Evolutionary conservation across 2,888 invertebrate species (phyloP).

Genomic region (Ypsolopha sequella): DNA sequence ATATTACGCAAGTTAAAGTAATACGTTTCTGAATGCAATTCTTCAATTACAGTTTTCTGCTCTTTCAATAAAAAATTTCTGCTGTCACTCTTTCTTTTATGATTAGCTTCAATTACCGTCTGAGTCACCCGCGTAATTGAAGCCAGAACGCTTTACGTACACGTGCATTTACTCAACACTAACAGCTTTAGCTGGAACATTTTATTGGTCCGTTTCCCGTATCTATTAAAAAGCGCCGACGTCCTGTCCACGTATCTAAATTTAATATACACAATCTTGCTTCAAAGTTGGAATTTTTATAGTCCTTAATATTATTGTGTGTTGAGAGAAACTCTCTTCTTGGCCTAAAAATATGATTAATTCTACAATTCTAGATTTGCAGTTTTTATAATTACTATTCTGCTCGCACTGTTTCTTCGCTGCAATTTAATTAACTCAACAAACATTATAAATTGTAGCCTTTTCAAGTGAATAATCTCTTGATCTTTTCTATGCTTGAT

Average conservation of each 20-base stretch:
- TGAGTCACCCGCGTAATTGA: too few species aligned
- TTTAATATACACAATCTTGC: conserved; percentile 34
- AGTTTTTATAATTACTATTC: too few species aligned
- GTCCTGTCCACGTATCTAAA: conserved; percentile 27
- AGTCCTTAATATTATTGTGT: conserved; percentile 10
- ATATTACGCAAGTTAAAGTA: too few species aligned
- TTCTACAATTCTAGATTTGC: too few species aligned
- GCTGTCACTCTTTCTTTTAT: too few species aligned
- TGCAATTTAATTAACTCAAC: too few species aligned
- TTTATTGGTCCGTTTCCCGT: conserved; percentile 39
- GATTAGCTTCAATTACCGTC: too few species aligned
- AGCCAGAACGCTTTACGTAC: background rate
- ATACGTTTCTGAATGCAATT: too few species aligned
- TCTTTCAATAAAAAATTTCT: too few species aligned
- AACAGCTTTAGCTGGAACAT: conserved; percentile 4
- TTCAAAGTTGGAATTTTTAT: conserved; percentile 41
- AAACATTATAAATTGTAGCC: background rate
- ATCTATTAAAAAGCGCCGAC: conserved; percentile 28
- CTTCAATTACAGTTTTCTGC: too few species aligned
- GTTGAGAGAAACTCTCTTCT: background rate
- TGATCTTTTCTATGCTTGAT: background rate
- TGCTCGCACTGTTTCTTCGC: too few species aligned
- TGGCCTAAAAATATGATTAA: too few species aligned
- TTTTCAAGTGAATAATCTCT: background rate
- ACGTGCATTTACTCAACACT: background rate